phyloP scores from a whole-genome alignment of 2,113 vertebrate species.

The Brachyhypopomus occidentalis region DNA sequence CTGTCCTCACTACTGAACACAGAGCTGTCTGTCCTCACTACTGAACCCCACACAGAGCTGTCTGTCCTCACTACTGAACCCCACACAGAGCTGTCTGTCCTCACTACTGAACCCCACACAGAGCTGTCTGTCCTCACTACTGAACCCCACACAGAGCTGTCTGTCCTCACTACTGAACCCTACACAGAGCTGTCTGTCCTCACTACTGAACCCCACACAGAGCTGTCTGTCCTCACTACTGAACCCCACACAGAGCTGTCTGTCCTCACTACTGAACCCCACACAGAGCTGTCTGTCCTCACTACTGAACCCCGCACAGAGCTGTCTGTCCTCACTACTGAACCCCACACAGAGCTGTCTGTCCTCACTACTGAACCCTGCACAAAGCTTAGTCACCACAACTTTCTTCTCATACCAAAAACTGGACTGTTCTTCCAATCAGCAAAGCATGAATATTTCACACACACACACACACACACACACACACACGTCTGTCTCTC shows the following conservation, averaged over 20 bases:
- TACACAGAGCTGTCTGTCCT: conserved; percentile 63
- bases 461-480: background rate
- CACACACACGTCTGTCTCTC: background rate
- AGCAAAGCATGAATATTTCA: conserved; percentile 38
- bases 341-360: conserved; percentile 58
- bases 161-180: conserved; percentile 56
- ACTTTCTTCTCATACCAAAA: conserved; percentile 52
- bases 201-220: conserved; percentile 65
- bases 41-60: conserved; percentile 59
- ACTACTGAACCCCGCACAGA: conserved; percentile 65
- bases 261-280: conserved; percentile 52
- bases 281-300: conserved; percentile 63
- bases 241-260: conserved; percentile 56
- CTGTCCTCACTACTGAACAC: conserved; percentile 68
- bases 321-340: conserved; percentile 68
- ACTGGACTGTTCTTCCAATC: conserved; percentile 63
- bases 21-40: conserved; percentile 46
- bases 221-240: conserved; percentile 59
- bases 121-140: conserved; percentile 58
- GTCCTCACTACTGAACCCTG: conserved; percentile 60
- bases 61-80: conserved; percentile 65
- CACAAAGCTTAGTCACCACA: conserved; percentile 61
- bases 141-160: conserved; percentile 63
- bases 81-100: conserved; percentile 60
- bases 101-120: conserved; percentile 61